phyloP scores from a whole-genome alignment of 2,113 vertebrate species.

The Lonchura striata region DNA sequence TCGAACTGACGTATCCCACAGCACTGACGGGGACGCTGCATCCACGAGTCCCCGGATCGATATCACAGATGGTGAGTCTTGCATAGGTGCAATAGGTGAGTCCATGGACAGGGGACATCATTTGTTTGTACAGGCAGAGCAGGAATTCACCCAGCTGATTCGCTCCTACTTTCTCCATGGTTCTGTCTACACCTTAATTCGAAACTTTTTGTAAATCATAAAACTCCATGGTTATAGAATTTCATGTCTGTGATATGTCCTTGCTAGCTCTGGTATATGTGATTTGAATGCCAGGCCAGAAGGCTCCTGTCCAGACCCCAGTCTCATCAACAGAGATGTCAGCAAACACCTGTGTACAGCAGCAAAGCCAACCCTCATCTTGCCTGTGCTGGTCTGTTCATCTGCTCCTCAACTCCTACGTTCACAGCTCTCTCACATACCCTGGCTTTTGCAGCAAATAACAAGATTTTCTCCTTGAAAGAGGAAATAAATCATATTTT shows the following conservation, averaged over 20 bases:
- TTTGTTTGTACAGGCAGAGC: neutral
- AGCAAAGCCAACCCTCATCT: neutral
- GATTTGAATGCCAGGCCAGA: neutral
- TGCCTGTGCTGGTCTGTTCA: neutral
- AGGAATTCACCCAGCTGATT: neutral
- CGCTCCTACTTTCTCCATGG: neutral
- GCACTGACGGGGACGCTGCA: slow-evolving; percentile 54
- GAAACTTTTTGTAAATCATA: neutral
- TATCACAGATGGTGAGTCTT: slow-evolving; percentile 83
- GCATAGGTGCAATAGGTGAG: neutral
- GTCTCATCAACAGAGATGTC: neutral
- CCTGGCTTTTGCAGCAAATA: neutral
- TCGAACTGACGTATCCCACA: slow-evolving; percentile 15
- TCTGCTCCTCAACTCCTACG: neutral
- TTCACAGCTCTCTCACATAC: neutral
- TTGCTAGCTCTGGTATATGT: neutral
- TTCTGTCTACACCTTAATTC: neutral
- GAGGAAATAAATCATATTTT: neutral
- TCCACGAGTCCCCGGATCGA: slow-evolving; percentile 80
- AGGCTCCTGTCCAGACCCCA: neutral
- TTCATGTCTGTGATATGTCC: neutral
- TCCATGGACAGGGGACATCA: neutral
- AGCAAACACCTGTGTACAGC: neutral
- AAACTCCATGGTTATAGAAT: neutral
- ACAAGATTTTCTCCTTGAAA: neutral